Percentiles rank a stretch among this genome's conserved stretches.
These are phyloP conservation scores for Symphodus melops DNA, from an alignment of 2,113 vertebrate genomes.

Conservation along the genomic window DNA sequence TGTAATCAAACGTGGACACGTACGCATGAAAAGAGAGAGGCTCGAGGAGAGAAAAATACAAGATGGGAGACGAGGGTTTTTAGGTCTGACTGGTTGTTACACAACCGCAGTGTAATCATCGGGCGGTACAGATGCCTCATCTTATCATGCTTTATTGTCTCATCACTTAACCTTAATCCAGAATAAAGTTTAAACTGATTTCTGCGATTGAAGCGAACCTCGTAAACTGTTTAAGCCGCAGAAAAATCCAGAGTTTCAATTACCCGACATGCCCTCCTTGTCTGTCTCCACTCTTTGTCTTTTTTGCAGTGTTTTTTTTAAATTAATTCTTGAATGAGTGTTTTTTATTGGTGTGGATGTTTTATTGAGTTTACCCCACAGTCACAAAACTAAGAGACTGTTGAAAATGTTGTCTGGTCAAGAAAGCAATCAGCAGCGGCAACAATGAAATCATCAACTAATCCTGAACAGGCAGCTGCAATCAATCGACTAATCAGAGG, in stretches of 20 bases:
- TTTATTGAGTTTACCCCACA: not conserved
- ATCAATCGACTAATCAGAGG: slow-evolving; percentile 13
- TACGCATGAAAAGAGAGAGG: not conserved
- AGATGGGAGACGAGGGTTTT: not conserved
- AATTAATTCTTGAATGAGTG: accelerated
- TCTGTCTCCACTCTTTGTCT: not conserved
- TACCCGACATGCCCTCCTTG: not conserved
- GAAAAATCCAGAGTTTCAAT: not conserved
- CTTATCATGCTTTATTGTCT: not conserved
- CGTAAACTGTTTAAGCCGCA: not conserved
- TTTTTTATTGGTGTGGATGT: no score
- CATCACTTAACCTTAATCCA: slow-evolving; percentile 9
- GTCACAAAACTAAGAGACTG: not conserved
- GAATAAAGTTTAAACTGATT: not conserved
- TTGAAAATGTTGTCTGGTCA: not conserved
- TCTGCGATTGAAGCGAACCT: not conserved
- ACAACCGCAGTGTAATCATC: not conserved
- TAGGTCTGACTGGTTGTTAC: not conserved
- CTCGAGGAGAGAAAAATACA: not conserved
- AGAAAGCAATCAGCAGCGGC: slow-evolving; percentile 16
- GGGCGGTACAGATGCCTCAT: not conserved
- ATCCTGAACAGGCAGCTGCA: slow-evolving; percentile 16
- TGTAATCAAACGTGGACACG: not conserved
- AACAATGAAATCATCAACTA: not conserved
- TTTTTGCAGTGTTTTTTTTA: not conserved